These are phyloP conservation scores for Etia nguti DNA, from an alignment of 2,113 vertebrate genomes.

Conservation along the genomic window DNA sequence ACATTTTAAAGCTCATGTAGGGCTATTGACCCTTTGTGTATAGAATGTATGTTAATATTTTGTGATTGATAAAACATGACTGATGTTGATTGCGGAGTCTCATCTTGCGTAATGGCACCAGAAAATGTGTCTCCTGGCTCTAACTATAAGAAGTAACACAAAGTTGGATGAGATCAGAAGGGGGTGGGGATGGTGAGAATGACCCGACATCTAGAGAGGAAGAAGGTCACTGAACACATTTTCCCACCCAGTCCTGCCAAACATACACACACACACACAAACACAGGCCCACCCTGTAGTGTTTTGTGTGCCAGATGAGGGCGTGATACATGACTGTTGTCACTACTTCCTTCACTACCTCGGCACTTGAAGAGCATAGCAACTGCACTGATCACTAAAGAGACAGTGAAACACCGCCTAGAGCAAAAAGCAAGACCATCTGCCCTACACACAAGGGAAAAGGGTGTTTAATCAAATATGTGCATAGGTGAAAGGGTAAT, in stretches of 20 bases:
- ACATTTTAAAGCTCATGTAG: neutral
- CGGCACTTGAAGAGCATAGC: constrained; percentile 24
- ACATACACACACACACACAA: neutral
- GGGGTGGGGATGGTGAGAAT: constrained; percentile 27
- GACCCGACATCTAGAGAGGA: constrained; percentile 55
- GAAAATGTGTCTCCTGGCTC: neutral
- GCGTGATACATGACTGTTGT: constrained; percentile 58
- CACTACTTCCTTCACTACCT: constrained; percentile 44
- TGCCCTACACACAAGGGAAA: constrained; percentile 7
- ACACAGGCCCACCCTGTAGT: constrained; percentile 28
- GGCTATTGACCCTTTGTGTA: neutral
- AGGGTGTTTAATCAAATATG: constrained; percentile 35
- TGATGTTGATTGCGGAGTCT: neutral
- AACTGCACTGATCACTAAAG: neutral
- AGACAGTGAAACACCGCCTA: constrained; percentile 31
- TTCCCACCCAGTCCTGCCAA: constrained; percentile 46
- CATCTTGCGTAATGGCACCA: neutral
- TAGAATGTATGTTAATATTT: neutral
- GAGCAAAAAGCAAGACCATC: constrained; percentile 13
- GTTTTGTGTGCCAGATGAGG: constrained; percentile 54
- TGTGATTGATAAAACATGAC: neutral
- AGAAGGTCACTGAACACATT: constrained; percentile 58
- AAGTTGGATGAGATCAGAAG: constrained; percentile 19
- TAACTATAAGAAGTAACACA: neutral
- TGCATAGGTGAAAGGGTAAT: constrained; percentile 14